Conservation (phyloP, 2,797 vertebrate genomes). For the Cottoperca gobio region DNA sequence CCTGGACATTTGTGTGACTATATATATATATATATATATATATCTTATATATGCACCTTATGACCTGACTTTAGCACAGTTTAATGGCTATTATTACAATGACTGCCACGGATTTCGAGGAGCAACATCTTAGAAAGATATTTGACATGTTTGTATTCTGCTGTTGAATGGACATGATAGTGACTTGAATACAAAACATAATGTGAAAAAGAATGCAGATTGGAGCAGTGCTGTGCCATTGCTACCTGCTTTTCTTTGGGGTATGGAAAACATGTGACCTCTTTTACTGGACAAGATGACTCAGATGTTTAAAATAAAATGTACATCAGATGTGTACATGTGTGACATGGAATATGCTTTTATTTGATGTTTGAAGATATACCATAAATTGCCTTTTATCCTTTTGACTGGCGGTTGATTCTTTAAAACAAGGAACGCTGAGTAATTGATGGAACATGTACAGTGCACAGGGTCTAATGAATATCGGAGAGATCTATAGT, state of each 20-base stretch:
- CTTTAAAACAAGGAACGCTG: not conserved
- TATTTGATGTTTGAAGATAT: constrained; percentile 3
- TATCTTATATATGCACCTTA: not conserved
- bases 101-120: not conserved
- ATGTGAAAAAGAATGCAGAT: too few relatives aligned
- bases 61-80: not conserved
- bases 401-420: not conserved
- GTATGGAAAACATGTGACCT: not conserved
- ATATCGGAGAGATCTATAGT: not conserved
- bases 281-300: not conserved
- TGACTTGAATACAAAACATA: not conserved
- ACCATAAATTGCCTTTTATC: not conserved
- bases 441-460: not conserved
- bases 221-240: not conserved
- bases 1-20: not conserved
- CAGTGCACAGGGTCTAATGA: fast-evolving
- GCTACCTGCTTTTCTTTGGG: not conserved
- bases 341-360: not conserved
- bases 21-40: too few relatives aligned
- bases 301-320: not conserved
- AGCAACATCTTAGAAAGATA: not conserved
- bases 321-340: constrained; percentile 3
- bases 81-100: not conserved
- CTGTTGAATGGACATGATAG: not conserved
- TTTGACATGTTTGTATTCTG: not conserved